Conservation (phyloP, 2,797 vertebrate genomes). For the Setipinna tenuifilis region DNA sequence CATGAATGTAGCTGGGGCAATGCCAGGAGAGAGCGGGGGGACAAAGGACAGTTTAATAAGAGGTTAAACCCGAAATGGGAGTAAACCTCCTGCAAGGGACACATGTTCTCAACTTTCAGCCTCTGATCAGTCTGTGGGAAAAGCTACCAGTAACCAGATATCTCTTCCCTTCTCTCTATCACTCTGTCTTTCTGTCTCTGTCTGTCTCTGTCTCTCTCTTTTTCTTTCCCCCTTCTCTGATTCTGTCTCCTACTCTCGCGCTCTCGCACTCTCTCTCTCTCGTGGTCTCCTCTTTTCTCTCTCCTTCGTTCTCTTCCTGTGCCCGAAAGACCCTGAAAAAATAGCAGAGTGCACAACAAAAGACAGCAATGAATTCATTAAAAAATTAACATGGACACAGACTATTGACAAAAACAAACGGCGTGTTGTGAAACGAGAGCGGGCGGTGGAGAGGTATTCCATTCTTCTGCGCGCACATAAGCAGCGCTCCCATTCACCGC, state of each 20-base stretch:
- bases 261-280: constrained; percentile 40
- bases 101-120: constrained; percentile 77
- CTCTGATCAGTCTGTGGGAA: constrained; percentile 81
- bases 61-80: constrained; percentile 78
- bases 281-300: constrained; percentile 43
- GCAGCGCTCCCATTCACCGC: constrained; percentile 64
- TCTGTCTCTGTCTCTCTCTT: constrained; percentile 35
- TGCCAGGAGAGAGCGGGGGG: constrained; percentile 63
- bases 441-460: constrained; percentile 44
- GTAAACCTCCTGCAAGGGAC: constrained; percentile 79
- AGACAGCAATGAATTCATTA: constrained; percentile 51
- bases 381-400: constrained; percentile 56
- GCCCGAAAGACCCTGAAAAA: constrained; percentile 35
- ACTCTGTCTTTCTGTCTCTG: constrained; percentile 40
- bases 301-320: constrained; percentile 28
- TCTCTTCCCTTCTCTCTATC: constrained; percentile 47
- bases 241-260: constrained; percentile 39
- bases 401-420: constrained; percentile 51
- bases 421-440: constrained; percentile 54
- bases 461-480: constrained; percentile 63
- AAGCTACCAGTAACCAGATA: constrained; percentile 79
- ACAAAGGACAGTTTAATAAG: constrained; percentile 84
- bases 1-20: constrained; percentile 72
- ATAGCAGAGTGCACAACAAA: constrained; percentile 42
- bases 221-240: constrained; percentile 32